Percentiles rank a stretch among this genome's conserved stretches.
Conservation (phyloP, 2,888 invertebrate species). For the Netelia fuscicornis region DNA sequence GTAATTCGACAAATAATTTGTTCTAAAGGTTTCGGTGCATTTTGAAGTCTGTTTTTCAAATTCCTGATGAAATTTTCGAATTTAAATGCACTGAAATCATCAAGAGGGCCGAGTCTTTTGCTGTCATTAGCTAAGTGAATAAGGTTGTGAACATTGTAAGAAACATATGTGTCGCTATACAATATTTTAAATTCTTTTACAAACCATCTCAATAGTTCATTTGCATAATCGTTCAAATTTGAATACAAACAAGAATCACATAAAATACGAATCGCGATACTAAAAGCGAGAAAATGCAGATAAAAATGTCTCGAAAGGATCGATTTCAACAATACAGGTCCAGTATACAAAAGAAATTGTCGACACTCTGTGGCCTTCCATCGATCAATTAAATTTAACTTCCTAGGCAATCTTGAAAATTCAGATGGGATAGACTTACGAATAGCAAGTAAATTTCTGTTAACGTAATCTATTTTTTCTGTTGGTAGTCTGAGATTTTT, state of each 20-base stretch:
- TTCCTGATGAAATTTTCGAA: slow-evolving; percentile 69
- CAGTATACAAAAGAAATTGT: slow-evolving; percentile 8
- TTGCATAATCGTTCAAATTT: slow-evolving; percentile 64
- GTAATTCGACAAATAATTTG: slow-evolving; percentile 67
- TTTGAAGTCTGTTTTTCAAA: slow-evolving; percentile 65
- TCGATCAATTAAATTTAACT: slow-evolving; percentile 30
- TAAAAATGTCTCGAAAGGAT: slow-evolving; percentile 62
- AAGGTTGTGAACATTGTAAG: slow-evolving; percentile 72
- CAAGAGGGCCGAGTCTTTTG: slow-evolving; percentile 68
- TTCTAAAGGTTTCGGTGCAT: slow-evolving; percentile 66
- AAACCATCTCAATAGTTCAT: slow-evolving; percentile 69
- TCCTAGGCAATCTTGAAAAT: slow-evolving; percentile 73
- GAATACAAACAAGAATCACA: slow-evolving; percentile 55
- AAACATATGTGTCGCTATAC: slow-evolving; percentile 66
- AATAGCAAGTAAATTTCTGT: slow-evolving; percentile 46
- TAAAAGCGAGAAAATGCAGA: slow-evolving; percentile 71
- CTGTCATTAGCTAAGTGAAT: slow-evolving; percentile 70
- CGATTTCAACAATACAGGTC: slow-evolving; percentile 51
- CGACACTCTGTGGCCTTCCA: slow-evolving; percentile 63
- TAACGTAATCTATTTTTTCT: slow-evolving; percentile 30
- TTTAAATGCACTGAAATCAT: slow-evolving; percentile 70
- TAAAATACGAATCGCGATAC: slow-evolving; percentile 69
- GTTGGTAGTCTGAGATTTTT: slow-evolving; percentile 33
- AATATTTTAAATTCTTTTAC: slow-evolving; percentile 63
- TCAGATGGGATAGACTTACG: slow-evolving; percentile 68